phyloP scores from a whole-genome alignment of 1,140 invertebrate species.

The Lordiphosa collinella region DNA sequence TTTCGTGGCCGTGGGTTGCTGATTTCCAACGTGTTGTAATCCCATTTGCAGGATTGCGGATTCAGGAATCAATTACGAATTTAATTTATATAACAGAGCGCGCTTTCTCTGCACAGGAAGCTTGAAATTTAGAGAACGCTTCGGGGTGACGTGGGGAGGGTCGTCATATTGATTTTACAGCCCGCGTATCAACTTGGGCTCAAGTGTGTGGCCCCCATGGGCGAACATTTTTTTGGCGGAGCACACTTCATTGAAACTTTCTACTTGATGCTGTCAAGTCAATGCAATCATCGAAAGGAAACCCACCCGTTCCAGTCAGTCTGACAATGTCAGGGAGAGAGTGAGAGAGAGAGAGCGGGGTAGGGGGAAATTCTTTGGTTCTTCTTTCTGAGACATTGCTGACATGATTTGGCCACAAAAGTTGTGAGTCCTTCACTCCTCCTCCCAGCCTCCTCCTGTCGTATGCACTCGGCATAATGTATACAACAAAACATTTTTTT shows the following conservation, averaged over 20 bases:
- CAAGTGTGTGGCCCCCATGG: conserved; percentile 18
- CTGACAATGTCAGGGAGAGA: conserved; percentile 26
- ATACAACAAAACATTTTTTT: conserved; percentile 43
- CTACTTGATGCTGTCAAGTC: conserved; percentile 58
- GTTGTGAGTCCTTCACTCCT: conserved; percentile 8
- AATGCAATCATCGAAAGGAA: conserved; percentile 36
- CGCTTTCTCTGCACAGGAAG: conserved; percentile 39
- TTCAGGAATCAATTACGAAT: conserved; percentile 77
- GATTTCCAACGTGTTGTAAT: conserved; percentile 75
- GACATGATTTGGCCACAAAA: conserved; percentile 63
- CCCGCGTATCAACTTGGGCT: conserved; percentile 1
- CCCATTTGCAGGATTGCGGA: conserved; percentile 76
- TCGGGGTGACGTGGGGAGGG: conserved; percentile 5
- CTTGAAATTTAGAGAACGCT: conserved; percentile 36
- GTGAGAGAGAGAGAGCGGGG: background rate
- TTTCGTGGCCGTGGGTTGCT: conserved; percentile 12
- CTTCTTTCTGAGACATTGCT: conserved; percentile 38
- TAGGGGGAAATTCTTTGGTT: background rate
- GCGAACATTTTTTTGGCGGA: conserved; percentile 4
- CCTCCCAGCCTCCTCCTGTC: background rate
- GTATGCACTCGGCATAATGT: too few species aligned
- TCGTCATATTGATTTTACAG: conserved; percentile 49
- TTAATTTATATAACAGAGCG: conserved; percentile 70
- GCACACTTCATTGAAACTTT: conserved; percentile 54
- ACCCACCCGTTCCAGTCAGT: background rate